Base-by-base conservation (phyloP, 2,888 invertebrate genomes). In the Macropis europaea region DNA sequence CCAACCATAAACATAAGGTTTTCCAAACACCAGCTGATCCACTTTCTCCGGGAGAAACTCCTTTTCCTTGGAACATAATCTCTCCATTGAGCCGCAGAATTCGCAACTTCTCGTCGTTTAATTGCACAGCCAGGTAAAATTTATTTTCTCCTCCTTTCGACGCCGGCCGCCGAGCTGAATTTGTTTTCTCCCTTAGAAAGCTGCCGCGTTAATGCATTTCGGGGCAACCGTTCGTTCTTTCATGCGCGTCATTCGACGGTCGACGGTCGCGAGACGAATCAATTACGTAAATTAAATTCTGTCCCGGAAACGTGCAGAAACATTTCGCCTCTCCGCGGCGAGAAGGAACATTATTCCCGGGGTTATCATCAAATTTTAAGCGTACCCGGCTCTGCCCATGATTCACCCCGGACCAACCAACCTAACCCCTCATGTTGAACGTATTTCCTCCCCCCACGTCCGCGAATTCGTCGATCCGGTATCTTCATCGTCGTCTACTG, bases 261-360 rank as follows among this genome's bases (percentile, higher is more conserved):
- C 36, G 15, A n/a, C 56, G n/a, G 36, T 52, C 43, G 52, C 15
- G n/a, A 11, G 38, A 47, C 2, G 69, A 47, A 64, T 64, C 63
- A 69, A 69, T 64, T 57, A 57, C 45, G 63, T 6, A 53, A 57
- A 69, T 69, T 57, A 64, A 69, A 69, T 64, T 42, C 50, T 32
- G 11, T 1, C 28, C 28, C 2, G 30, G 47, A 61, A 52, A 24
- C 50, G 32, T n/a, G 17, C 15, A 4, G 26, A 17, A 32, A 50
- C 24, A 32, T 50, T 50, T 22, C 36, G 11, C 11, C 28, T 19
- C 22, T 5, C 11, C 11, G 19, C 7, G 5, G 19, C 43, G 22
- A 1, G 7, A 13, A 32, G 43, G 9, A 17, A 24, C 43, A 34
- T 53, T 53, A 7, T 42, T 22, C 2, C 15, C 26, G 3, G 9